Evolutionary conservation across 1,140 invertebrate species (phyloP), one percentile per base, ranked within the genome.

Genomic region (Augochlora pura): DNA sequence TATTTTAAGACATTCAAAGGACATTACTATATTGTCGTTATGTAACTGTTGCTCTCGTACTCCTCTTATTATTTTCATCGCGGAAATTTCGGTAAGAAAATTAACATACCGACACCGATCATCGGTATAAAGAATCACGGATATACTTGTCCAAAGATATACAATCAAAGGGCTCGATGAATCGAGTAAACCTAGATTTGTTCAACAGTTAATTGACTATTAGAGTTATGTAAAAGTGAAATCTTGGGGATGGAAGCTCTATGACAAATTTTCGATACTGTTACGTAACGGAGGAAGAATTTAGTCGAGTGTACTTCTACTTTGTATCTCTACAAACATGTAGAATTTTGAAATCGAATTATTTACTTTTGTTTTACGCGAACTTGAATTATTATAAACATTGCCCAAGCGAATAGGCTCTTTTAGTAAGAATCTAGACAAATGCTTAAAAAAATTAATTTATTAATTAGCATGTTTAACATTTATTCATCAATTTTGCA

Each of bases 1-100:
- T 93, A 93, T 92, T 93, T 93, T 92, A 91, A 92, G 92, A 91
- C 81, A 81, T 86, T 89, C 87, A 88, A 91, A 92, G 87, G 89
- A 88, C 87, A 91, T 86, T 85, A 82, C 82, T 87, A 66, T 83
- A 80, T 86, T 86, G 62, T 83, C 39, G 69, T 86, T 86, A 86
- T 75, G 78, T 87, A 85, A 86, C 23, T 65, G 64, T 42, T 90
- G 88, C 91, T 65, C 42, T 46, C 42, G 42, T 46, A 46, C 42
- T 12, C 68, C 90, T 90, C 90, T 91, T 91, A 66, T 70, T n/a
- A n/a, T n/a, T n/a, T 59, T 46, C 74, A 67, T 76, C 46, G 60
- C 39, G 65, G 16, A 9, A 10, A 12, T 9, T 38, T 38, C 25
- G 38, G 1, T 39, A 21, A 9, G 14, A 5, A 14, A 32, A 39